Conservation (phyloP, 1,140 invertebrate species). For the Drosophila parvula region DNA sequence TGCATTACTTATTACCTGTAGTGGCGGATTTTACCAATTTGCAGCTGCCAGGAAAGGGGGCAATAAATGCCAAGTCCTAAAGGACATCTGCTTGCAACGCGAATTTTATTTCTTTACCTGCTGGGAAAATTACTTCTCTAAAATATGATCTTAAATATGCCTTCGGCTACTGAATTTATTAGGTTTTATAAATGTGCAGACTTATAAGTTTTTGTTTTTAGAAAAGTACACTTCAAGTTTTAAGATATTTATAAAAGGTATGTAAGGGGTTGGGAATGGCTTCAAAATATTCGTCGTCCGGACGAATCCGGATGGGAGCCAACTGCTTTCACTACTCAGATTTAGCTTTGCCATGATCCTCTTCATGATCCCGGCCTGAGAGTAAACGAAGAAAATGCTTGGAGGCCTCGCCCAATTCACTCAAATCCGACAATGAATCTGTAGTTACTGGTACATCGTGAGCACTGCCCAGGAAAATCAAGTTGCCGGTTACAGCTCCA, state of each 20-base stretch:
- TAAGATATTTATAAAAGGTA: constrained; percentile 2
- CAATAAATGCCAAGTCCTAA: constrained; percentile 9
- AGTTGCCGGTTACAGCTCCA: constrained; percentile 10
- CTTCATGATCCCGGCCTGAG: constrained; percentile 5
- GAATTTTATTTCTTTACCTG: neutral
- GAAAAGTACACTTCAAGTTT: neutral
- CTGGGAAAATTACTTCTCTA: neutral
- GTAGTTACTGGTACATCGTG: neutral
- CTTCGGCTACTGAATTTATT: neutral
- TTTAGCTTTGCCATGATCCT: neutral
- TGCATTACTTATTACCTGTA: constrained; percentile 39
- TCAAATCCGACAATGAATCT: neutral
- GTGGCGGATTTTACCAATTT: constrained; percentile 34
- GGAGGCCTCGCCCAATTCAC: neutral
- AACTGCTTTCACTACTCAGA: neutral
- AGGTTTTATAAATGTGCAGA: neutral
- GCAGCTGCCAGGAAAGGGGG: constrained; percentile 29
- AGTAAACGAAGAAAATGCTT: constrained; percentile 26
- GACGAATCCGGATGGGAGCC: neutral
- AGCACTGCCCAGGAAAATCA: neutral
- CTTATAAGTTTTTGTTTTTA: neutral
- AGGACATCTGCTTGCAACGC: neutral
- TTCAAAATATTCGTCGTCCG: neutral
- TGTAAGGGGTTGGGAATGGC: neutral
- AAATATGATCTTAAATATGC: neutral